Conservation (phyloP, 2,113 vertebrate species). For the Gavia stellata region DNA sequence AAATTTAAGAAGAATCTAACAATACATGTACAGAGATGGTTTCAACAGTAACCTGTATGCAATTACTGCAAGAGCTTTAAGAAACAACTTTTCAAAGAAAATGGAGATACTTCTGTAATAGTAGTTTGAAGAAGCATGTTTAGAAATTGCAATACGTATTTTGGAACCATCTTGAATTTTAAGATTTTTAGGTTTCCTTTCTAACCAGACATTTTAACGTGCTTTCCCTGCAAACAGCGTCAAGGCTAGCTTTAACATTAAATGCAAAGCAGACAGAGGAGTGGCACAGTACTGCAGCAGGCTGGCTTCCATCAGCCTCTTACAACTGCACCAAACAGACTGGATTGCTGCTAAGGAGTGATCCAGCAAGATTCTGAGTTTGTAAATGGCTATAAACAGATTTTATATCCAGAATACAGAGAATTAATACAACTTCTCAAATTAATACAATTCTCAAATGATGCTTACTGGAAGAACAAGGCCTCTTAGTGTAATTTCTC, state of each 20-base stretch:
- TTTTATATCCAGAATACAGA: neutral
- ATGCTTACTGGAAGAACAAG: slow-evolving; percentile 93
- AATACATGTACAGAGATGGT: rapidly evolving
- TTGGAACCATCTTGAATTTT: neutral
- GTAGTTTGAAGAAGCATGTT: neutral
- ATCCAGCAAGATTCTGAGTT: neutral
- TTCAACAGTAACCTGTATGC: neutral
- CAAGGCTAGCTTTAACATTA: neutral
- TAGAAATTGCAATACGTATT: neutral
- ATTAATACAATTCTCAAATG: neutral
- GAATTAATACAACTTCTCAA: neutral
- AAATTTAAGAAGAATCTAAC: neutral
- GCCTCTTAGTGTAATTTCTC: slow-evolving; percentile 95
- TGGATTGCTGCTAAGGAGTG: neutral
- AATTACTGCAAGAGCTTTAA: neutral
- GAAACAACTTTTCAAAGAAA: neutral
- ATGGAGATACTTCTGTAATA: neutral
- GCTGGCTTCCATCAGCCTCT: neutral
- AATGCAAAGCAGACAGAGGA: neutral
- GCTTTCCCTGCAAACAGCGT: neutral
- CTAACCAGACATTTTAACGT: neutral
- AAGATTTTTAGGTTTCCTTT: neutral
- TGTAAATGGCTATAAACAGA: neutral
- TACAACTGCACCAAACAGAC: neutral
- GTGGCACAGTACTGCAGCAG: neutral